Conservation (phyloP, 1,140 invertebrate genomes). For the Theocolax elegans region DNA sequence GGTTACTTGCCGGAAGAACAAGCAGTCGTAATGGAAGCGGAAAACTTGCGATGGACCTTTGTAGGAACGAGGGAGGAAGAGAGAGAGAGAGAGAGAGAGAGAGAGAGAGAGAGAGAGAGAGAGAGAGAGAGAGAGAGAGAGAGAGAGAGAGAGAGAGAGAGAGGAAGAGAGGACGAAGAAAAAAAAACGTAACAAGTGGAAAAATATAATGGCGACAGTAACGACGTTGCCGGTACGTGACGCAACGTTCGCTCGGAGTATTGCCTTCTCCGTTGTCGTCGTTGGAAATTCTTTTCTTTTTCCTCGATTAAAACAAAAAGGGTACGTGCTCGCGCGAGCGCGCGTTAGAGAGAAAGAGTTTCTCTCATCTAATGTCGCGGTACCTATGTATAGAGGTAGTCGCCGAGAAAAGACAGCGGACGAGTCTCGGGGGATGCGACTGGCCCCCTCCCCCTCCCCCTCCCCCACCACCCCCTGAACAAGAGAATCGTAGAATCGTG, state of each 20-base stretch:
- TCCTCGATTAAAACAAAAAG: background rate
- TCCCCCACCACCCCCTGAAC: background rate
- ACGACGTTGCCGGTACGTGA: constrained; percentile 32
- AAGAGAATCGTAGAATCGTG: background rate
- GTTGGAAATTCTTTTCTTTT: no score
- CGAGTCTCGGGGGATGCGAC: constrained; percentile 1
- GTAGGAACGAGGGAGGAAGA: background rate
- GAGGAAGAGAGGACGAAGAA: constrained; percentile 13
- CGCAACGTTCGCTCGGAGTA: constrained; percentile 10
- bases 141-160: constrained; percentile 7
- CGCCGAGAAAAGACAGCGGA: background rate
- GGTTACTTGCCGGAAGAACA: background rate
- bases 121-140: background rate
- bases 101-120: constrained; percentile 17
- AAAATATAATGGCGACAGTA: constrained; percentile 39
- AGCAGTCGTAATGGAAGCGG: constrained; percentile 20
- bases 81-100: background rate
- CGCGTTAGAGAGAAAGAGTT: no score
- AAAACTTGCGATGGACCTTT: constrained; percentile 14
- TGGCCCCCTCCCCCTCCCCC: background rate
- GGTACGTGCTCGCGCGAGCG: background rate
- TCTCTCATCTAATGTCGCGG: no score
- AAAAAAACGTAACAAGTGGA: constrained; percentile 33
- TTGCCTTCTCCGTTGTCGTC: no score
- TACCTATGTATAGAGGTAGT: no score